Conservation (phyloP, 2,888 invertebrate genomes). For the Troilus luridus region DNA sequence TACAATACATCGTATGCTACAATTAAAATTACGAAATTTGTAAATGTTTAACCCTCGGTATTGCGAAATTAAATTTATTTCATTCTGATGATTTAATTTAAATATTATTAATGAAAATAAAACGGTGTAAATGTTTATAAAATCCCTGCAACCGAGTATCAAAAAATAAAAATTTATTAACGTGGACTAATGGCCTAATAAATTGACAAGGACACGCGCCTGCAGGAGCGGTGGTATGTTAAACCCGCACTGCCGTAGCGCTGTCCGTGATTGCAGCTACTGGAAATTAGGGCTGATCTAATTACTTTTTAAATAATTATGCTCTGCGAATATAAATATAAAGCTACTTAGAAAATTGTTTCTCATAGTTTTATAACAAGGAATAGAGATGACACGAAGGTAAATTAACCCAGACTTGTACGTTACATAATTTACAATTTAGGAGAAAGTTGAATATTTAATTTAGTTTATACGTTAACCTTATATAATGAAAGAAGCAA, state of each 20-base stretch:
- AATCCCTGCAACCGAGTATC: neutral
- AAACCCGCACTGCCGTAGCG: slow-evolving; percentile 38
- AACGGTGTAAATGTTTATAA: neutral
- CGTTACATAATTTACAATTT: neutral
- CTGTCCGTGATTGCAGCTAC: slow-evolving; percentile 4
- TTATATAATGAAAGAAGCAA: too few relatives aligned
- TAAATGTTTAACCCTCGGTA: too few relatives aligned
- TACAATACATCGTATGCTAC: too few relatives aligned
- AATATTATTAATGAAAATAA: neutral
- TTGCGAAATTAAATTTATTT: too few relatives aligned
- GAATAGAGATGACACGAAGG: neutral
- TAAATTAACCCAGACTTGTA: neutral
- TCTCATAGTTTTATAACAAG: neutral
- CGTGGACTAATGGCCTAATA: neutral
- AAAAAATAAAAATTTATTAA: neutral
- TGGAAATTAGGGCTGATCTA: slow-evolving; percentile 2
- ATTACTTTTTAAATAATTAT: neutral
- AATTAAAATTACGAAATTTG: too few relatives aligned
- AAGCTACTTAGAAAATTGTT: neutral
- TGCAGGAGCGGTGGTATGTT: neutral
- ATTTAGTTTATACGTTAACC: too few relatives aligned
- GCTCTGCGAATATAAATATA: neutral
- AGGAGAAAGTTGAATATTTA: neutral
- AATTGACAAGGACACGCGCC: slow-evolving; percentile 11
- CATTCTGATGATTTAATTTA: too few relatives aligned